Conservation (phyloP, 2,888 invertebrate genomes). For the Clanis bilineata region DNA sequence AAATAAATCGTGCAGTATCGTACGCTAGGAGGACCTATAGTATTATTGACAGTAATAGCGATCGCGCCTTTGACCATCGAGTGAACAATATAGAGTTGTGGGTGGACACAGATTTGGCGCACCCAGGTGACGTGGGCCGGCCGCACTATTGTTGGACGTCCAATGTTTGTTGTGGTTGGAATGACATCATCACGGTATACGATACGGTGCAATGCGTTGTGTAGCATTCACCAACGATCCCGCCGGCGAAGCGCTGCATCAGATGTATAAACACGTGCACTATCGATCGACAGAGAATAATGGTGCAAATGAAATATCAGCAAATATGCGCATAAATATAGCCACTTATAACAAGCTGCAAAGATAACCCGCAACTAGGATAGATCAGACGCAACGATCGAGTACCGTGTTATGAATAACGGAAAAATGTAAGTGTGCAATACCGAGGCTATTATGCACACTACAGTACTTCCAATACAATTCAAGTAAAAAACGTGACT, state of each 20-base stretch:
- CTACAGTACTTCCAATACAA: conserved; percentile 28
- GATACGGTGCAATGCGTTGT: conserved; percentile 48
- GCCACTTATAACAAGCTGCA: background rate
- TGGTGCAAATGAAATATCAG: background rate
- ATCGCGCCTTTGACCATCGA: conserved; percentile 2
- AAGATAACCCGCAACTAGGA: background rate
- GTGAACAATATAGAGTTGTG: conserved; percentile 28
- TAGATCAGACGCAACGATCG: background rate
- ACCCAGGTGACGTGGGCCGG: conserved; percentile 56
- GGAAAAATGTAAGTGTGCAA: conserved; percentile 32
- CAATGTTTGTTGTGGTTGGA: conserved; percentile 31
- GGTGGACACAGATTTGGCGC: conserved; percentile 54
- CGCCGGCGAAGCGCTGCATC: background rate
- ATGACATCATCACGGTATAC: conserved; percentile 56
- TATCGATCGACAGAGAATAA: background rate
- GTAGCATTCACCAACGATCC: background rate
- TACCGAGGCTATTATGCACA: conserved; percentile 32
- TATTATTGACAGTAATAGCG: background rate
- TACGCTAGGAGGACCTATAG: background rate
- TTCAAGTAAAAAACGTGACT: conserved; percentile 43
- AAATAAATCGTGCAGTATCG: background rate
- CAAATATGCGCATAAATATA: background rate
- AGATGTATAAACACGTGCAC: background rate
- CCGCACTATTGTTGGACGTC: conserved; percentile 54
- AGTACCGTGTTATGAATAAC: conserved; percentile 23